Conservation (phyloP, 2,888 invertebrate species). For the Nomada flava region DNA sequence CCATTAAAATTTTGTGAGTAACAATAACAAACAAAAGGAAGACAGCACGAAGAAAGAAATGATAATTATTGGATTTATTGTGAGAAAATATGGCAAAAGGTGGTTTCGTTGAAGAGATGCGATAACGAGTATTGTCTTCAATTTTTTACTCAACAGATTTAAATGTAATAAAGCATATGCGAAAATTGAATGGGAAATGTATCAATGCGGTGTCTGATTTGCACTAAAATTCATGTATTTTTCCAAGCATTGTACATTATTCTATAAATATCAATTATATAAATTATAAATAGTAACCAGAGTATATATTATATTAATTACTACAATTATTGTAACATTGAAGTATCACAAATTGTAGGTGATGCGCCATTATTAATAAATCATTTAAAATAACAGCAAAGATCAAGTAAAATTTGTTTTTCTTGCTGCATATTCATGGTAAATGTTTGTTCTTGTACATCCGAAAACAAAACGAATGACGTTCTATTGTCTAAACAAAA, state of each 20-base stretch:
- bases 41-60: conserved; percentile 9
- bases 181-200: conserved; percentile 57
- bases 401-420: conserved; percentile 30
- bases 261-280: conserved; percentile 78
- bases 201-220: conserved; percentile 74
- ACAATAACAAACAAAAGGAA: conserved; percentile 22
- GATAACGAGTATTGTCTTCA: conserved; percentile 65
- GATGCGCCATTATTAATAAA: conserved; percentile 75
- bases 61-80: conserved; percentile 41
- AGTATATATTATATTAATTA: conserved; percentile 68
- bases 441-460: background rate
- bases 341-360: conserved; percentile 71
- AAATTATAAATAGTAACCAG: conserved; percentile 72
- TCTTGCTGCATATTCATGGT: conserved; percentile 18
- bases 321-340: conserved; percentile 75
- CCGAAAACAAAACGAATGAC: conserved; percentile 13
- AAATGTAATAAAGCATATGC: conserved; percentile 46
- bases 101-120: conserved; percentile 43
- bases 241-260: conserved; percentile 80
- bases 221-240: conserved; percentile 80
- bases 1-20: conserved; percentile 20
- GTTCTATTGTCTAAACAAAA: conserved; percentile 50
- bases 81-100: conserved; percentile 23
- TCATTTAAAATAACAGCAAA: conserved; percentile 76
- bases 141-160: conserved; percentile 63